These are phyloP conservation scores for Epizoanthus scotinus DNA, from an alignment of 92 coral and sea anemone genomes.

Conservation along the genomic window DNA sequence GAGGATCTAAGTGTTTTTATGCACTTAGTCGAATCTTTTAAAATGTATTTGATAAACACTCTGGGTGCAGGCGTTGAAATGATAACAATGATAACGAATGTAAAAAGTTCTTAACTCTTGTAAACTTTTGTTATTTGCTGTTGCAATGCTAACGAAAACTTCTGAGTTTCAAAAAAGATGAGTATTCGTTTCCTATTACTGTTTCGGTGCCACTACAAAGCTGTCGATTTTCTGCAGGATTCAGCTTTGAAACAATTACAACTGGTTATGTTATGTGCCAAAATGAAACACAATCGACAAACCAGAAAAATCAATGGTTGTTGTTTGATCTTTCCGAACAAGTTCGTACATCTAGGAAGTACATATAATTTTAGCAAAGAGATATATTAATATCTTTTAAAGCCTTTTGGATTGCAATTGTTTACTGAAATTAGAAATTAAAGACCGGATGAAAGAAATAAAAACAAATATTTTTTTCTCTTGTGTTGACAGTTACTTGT, in stretches of 20 bases:
- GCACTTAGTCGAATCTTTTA: too few species aligned
- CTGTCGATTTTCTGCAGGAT: neutral
- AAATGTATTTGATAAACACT: too few species aligned
- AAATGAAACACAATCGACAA: neutral
- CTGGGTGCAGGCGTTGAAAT: too few species aligned
- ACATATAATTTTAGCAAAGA: constrained; percentile 1
- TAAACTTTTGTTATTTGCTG: constrained; percentile 7
- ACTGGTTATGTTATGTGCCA: neutral
- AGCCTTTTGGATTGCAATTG: neutral
- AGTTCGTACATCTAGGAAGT: neutral
- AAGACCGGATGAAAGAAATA: constrained; percentile 18
- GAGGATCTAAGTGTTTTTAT: too few species aligned
- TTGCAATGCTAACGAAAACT: neutral
- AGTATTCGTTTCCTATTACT: neutral
- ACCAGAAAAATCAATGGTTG: too few species aligned
- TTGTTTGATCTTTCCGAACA: too few species aligned
- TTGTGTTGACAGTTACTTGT: constrained; percentile 15
- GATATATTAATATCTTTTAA: constrained; percentile 8
- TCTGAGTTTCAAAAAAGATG: neutral
- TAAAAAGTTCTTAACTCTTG: constrained; percentile 1
- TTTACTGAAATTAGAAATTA: constrained; percentile 16
- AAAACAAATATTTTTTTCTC: neutral
- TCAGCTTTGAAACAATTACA: neutral
- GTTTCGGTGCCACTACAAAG: neutral
- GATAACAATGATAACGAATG: too few species aligned